Conservation (phyloP, 53 echinoderm and acorn worm genomes). For the Arbacia lixula region DNA sequence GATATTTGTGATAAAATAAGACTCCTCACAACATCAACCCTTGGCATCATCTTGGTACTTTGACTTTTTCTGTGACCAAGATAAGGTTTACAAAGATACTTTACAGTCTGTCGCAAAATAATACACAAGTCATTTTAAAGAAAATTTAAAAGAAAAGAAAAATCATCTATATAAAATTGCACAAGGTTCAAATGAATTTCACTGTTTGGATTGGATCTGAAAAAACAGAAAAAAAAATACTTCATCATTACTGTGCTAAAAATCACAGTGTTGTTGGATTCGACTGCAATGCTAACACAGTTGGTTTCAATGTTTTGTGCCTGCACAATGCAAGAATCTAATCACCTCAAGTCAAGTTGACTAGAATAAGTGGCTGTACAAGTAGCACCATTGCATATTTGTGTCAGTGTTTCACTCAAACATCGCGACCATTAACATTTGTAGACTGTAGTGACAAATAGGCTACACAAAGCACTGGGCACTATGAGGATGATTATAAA, state of each 20-base stretch:
- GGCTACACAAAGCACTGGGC: no score
- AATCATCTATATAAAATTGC: slow-evolving; percentile 45
- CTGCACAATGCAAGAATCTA: no score
- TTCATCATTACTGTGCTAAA: no score
- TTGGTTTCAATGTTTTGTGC: no score
- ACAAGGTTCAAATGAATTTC: slow-evolving; percentile 42
- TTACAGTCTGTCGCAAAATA: neutral
- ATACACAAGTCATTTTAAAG: slow-evolving; percentile 31
- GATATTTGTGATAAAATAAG: slow-evolving; percentile 49
- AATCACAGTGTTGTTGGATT: no score
- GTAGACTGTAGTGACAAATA: no score
- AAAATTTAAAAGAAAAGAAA: slow-evolving; percentile 39
- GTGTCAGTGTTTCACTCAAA: no score
- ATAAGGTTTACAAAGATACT: neutral
- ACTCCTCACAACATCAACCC: slow-evolving; percentile 17
- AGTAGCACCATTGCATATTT: slow-evolving; percentile 34
- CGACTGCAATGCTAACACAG: no score
- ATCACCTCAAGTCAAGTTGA: no score
- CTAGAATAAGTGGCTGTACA: neutral
- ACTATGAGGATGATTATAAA: no score
- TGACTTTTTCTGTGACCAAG: neutral
- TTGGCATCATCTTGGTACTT: neutral
- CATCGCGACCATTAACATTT: no score
- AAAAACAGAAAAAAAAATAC: slow-evolving; percentile 27
- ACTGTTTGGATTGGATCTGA: slow-evolving; percentile 9